These are phyloP conservation scores for Calycopis cecrops DNA, from an alignment of 1,140 invertebrate genomes.

Conservation along the genomic window DNA sequence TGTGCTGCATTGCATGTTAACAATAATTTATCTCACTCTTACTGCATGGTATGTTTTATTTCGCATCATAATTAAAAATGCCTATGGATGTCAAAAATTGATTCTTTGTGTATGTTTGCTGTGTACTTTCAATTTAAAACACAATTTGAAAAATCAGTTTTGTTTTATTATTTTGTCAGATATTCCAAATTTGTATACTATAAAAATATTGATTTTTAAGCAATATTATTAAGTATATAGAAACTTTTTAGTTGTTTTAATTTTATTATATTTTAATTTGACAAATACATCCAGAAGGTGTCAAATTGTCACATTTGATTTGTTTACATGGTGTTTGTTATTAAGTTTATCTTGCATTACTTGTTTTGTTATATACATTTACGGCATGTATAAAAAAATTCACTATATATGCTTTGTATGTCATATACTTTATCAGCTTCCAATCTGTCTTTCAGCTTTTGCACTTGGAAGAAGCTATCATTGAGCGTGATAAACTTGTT, in stretches of 20 bases:
- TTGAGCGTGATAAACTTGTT: constrained; percentile 77
- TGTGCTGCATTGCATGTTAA: constrained; percentile 35
- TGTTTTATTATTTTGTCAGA: constrained; percentile 15
- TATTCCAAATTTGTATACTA: too few relatives aligned
- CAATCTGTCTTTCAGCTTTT: constrained; percentile 74
- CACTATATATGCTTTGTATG: constrained; percentile 19
- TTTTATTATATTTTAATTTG: too few relatives aligned
- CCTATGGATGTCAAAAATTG: not conserved
- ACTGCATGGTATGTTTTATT: constrained; percentile 32
- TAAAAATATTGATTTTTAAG: too few relatives aligned
- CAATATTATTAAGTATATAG: too few relatives aligned
- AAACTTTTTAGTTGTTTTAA: too few relatives aligned
- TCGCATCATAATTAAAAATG: not conserved
- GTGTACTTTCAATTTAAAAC: constrained; percentile 1
- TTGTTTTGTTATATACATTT: constrained; percentile 1
- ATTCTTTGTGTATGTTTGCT: constrained; percentile 11
- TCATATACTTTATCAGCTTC: constrained; percentile 37
- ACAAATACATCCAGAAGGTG: too few relatives aligned
- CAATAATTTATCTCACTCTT: constrained; percentile 21
- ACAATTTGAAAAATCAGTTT: constrained; percentile 1
- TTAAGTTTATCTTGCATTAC: not conserved
- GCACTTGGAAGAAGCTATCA: constrained; percentile 77
- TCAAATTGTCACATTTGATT: not conserved
- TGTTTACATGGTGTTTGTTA: constrained; percentile 3
- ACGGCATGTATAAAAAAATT: constrained; percentile 18